A percentile compares a stretch with the other conserved stretches of the same genome.
Conservation (phyloP, 2,888 invertebrate species). For the Drosophila koepferae region DNA sequence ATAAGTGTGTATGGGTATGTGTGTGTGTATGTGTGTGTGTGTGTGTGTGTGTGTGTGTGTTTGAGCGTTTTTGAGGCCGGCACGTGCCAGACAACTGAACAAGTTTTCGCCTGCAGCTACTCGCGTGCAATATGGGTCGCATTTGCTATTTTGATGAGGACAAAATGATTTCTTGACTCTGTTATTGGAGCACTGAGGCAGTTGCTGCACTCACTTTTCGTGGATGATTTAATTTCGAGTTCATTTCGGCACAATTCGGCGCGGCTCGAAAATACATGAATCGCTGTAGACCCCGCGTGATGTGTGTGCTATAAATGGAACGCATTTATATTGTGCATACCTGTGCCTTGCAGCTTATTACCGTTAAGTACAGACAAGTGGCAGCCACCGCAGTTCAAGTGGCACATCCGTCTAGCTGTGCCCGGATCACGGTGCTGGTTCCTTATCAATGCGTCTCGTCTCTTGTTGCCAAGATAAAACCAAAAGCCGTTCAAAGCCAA, state of each 20-base stretch:
- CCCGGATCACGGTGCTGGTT: conserved; percentile 15
- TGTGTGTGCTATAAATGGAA: background rate
- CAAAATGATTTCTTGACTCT: conserved; percentile 52
- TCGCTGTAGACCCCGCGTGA: conserved; percentile 28
- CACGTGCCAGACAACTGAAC: conserved; percentile 56
- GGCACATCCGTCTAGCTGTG: conserved; percentile 19
- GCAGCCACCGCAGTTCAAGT: conserved; percentile 19
- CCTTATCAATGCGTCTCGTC: conserved; percentile 23
- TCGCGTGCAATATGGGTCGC: conserved; percentile 68
- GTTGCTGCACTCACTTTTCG: conserved; percentile 28
- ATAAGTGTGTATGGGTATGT: background rate
- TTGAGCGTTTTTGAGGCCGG: conserved; percentile 36
- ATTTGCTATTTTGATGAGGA: conserved; percentile 62
- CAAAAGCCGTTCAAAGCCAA: conserved; percentile 52
- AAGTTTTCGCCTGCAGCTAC: conserved; percentile 41
- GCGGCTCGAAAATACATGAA: conserved; percentile 58
- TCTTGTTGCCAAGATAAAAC: conserved; percentile 46
- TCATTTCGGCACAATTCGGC: conserved; percentile 65
- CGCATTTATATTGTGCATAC: conserved; percentile 21
- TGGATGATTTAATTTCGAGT: conserved; percentile 72
- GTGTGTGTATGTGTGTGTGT: conserved; percentile 1
- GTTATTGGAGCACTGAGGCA: conserved; percentile 25
- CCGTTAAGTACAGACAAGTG: conserved; percentile 18
- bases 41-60: conserved; percentile 23
- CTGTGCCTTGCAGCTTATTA: conserved; percentile 30